phyloP scores from a whole-genome alignment of 1,140 invertebrate genomes.

The Lasaia peninsularis region DNA sequence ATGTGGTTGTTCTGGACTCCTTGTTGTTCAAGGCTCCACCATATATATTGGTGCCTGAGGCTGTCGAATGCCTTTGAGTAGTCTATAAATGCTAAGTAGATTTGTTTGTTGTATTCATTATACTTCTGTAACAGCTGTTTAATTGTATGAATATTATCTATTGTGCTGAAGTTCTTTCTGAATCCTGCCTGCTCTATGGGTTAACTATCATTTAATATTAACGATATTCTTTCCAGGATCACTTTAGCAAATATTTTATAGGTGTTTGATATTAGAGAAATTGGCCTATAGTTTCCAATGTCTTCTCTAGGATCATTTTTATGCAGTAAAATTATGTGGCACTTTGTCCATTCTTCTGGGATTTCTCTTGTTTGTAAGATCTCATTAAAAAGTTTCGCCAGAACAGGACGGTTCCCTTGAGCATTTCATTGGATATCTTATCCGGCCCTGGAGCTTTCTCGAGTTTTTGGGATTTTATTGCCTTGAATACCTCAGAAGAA shows the following conservation, averaged over 20 bases:
- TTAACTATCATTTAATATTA: not conserved
- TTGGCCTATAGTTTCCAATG: slow-evolving; percentile 10
- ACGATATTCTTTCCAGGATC: not conserved
- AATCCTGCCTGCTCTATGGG: not conserved
- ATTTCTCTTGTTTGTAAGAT: slow-evolving; percentile 4
- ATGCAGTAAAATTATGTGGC: slow-evolving; percentile 21
- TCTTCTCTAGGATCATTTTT: slow-evolving; percentile 22
- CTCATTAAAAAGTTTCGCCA: slow-evolving; percentile 18
- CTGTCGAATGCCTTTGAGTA: slow-evolving; percentile 9
- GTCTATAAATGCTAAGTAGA: slow-evolving; percentile 23
- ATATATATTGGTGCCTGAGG: slow-evolving; percentile 1
- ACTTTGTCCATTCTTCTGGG: slow-evolving; percentile 12
- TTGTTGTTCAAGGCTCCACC: slow-evolving; percentile 20
- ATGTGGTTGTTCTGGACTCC: slow-evolving; percentile 18
- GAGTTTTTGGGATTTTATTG: too few species aligned
- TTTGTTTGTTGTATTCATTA: slow-evolving; percentile 23
- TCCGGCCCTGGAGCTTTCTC: slow-evolving; percentile 20
- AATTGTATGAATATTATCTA: not conserved
- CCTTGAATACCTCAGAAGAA: slow-evolving; percentile 17
- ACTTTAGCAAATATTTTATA: not conserved
- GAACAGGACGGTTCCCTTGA: slow-evolving; percentile 12
- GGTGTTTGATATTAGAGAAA: slow-evolving; percentile 2
- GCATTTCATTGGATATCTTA: slow-evolving; percentile 22
- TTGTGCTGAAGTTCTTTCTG: too few species aligned
- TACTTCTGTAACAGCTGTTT: too few species aligned